Base-by-base conservation (phyloP, 2,797 vertebrate genomes). In the Fundulus diaphanus region DNA sequence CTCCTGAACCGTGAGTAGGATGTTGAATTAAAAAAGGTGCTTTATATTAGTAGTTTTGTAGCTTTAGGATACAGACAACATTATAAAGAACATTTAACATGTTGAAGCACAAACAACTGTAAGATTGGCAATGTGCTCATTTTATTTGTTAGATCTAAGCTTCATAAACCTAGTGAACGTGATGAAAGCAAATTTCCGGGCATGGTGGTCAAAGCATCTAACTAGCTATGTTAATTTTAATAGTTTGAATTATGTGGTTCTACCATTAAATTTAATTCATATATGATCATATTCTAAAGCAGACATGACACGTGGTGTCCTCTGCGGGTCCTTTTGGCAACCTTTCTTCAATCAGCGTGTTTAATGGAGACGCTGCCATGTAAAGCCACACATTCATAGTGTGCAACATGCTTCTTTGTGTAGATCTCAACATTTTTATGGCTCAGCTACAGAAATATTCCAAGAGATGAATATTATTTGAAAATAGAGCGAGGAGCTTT, bases 401-500 rank as follows among this genome's bases (percentile, higher is more conserved):
- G n/a, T 37, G 33, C 5, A n/a, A 20, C 13, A 27, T 27, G 37
- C 6, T 13, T 66, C 35, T 66, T n/a, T 42, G 12, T 42, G 11
- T 15, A 40, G 24, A 1, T 42, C 37, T 42, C 24, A 7, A n/a
- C 15, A 42, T 12, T 59, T 78, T 35, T 59, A 37, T 37, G 31
- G 20, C 24, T 49, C 37, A 13, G 16, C 40, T 70, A 6, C 3
- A 68, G 35, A 66, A 31, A 12, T 49, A 70, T n/a, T 79, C 7
- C 78, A 71, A 67, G 5, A 40, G 37, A 31, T 57, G 8, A 37
- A 51, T 77, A 46, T 78, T 79, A 82, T 82, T 81, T 84, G 20
- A 63, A 75, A 78, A 73, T 24, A 59, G 8, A 80, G 52, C 68
- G 3, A 48, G 15, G 49, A 12, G 37, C 6, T 37, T 5, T 33